Evolutionary conservation across 2,797 vertebrate genomes (phyloP), one percentile per base, ranked within the genome.

Genomic region (Sebastes trivittatus): DNA sequence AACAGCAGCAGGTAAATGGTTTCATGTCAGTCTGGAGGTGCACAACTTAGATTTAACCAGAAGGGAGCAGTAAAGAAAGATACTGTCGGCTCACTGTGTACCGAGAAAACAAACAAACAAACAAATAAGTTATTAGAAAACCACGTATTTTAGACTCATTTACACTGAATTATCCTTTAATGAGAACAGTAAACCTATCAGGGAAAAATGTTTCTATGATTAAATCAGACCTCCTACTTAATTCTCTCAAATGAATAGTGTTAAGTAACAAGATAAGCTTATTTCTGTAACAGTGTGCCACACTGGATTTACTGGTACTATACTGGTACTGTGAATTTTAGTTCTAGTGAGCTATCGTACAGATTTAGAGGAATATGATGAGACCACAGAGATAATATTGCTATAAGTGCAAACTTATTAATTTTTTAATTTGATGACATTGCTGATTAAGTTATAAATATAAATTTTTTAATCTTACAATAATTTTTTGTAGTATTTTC

Each of bases 11-110:
- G 30, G 16, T 78, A 72, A 70, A 7, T 3, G 18, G 20, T 59
- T 36, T 7, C 29, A 27, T 29, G 38, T 0, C 49, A 4, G 1
- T n/a, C 11, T 14, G 30, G 14, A 4, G 38, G 10, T 70, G 78
- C 75, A 78, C 16, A 56, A 77, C 49, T 75, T n/a, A 4, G 62
- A 34, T 77, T 54, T 66, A 23, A 62, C 77, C 84, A 84, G 61
- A 63, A 75, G 85, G 65, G 74, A 64, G 87, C 64, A 4, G 16
- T 69, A 8, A 36, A 36, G 10, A 68, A 13, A 27, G 5, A 23
- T 18, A 9, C 30, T 3, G n/a, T 2, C 6, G 4, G 16, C 7
- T 23, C 27, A 20, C 1, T 36, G 1, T 2, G 20, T 11, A 72
- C 20, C 0, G 16, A 60, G 16, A n/a, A 59, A n/a, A 36, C 61